phyloP scores from a whole-genome alignment of 2,797 vertebrate genomes.

The Clarias pachynema region DNA sequence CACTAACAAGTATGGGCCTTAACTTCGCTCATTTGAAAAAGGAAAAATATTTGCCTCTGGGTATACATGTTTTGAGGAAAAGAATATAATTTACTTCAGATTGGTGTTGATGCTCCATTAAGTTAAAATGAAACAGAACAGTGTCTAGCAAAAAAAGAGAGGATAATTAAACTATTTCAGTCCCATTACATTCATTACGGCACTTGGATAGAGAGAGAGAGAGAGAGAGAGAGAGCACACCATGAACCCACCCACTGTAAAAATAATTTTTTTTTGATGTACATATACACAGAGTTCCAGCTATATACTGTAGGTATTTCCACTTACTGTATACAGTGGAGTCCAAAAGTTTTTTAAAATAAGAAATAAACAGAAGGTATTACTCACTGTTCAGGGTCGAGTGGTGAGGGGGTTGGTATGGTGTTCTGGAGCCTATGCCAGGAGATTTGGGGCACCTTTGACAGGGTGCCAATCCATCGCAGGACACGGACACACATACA shows the following conservation, averaged over 20 bases:
- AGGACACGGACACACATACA: no score
- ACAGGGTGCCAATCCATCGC: no score
- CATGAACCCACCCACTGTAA: conserved; percentile 29
- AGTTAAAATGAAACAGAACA: conserved; percentile 63
- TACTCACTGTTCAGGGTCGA: no score
- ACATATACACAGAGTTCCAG: neutral
- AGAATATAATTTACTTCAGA: conserved; percentile 8
- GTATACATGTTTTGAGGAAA: neutral
- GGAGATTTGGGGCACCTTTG: no score
- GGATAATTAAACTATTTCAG: conserved; percentile 35
- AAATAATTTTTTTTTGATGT: neutral
- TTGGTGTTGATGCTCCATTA: conserved; percentile 58
- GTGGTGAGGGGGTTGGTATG: no score
- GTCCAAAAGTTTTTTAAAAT: neutral
- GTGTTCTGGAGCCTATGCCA: no score
- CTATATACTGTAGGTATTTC: neutral
- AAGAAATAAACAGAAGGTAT: neutral
- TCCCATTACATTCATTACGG: conserved; percentile 31
- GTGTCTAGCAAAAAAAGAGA: conserved; percentile 30
- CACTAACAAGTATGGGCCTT: neutral
- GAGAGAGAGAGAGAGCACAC: conserved; percentile 27
- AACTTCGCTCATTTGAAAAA: neutral
- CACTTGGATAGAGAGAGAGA: conserved; percentile 26
- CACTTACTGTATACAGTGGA: neutral
- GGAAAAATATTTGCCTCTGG: neutral